A percentile compares a stretch with the other conserved stretches of the same genome.
phyloP scores from a whole-genome alignment of 2,113 vertebrate genomes.

The Actinemys pallida region DNA sequence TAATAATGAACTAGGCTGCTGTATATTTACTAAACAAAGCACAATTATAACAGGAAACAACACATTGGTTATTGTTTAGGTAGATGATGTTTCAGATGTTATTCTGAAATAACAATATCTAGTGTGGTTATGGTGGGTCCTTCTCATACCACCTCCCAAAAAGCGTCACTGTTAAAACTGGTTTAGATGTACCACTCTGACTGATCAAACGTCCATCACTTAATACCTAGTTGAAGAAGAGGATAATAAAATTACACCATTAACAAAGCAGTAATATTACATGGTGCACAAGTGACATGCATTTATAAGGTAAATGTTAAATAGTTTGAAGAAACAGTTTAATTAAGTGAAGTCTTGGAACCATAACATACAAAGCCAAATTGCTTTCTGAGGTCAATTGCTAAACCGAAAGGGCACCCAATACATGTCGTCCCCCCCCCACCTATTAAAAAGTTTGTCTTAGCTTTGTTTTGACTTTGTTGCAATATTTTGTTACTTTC shows the following conservation, averaged over 20 bases:
- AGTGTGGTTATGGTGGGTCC: neutral
- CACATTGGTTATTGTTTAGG: neutral
- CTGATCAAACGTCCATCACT: constrained; percentile 67
- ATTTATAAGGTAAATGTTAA: neutral
- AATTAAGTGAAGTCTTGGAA: neutral
- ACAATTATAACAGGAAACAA: neutral
- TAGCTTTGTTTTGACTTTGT: neutral
- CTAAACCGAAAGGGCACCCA: neutral
- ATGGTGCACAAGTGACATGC: neutral
- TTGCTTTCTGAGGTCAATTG: neutral
- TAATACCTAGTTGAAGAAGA: constrained; percentile 61
- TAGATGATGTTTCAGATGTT: no score
- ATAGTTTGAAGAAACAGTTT: neutral
- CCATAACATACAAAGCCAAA: neutral
- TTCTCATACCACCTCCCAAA: constrained; percentile 76
- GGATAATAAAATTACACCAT: neutral
- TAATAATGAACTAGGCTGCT: neutral
- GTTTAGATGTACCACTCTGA: constrained; percentile 29
- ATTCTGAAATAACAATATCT: neutral
- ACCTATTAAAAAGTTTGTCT: neutral
- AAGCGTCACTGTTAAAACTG: constrained; percentile 76
- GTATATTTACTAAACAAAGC: neutral
- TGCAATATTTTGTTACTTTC: neutral
- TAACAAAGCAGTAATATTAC: neutral
- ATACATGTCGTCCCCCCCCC: neutral